Evolutionary conservation across 2,797 vertebrate genomes (phyloP).

Genomic region (Ara ararauna): DNA sequence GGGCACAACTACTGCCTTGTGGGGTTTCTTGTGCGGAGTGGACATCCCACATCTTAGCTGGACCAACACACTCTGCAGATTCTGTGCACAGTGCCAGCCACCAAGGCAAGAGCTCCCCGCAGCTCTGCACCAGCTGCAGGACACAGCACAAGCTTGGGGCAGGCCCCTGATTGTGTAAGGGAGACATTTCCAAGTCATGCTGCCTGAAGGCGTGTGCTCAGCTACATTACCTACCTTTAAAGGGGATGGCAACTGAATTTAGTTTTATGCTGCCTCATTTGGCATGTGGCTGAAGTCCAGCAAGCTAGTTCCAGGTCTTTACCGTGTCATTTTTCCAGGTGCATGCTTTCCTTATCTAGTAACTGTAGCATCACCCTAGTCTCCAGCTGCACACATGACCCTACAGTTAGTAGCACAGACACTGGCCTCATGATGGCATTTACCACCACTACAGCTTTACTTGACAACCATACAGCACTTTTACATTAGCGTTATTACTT

Average conservation of each 20-base stretch:
- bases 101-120: background rate
- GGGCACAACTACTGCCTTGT: background rate
- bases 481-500: background rate
- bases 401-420: background rate
- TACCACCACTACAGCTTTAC: background rate
- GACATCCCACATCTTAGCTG: background rate
- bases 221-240: background rate
- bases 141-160: fast-evolving
- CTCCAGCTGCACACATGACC: background rate
- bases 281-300: background rate
- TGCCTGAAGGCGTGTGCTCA: background rate
- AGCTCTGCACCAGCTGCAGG: fast-evolving
- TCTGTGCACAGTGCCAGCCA: background rate
- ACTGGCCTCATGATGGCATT: background rate
- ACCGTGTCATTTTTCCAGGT: background rate
- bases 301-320: background rate
- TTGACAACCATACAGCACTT: background rate
- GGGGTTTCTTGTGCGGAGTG: background rate
- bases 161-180: fast-evolving
- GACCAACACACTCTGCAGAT: fast-evolving
- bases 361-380: background rate
- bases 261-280: background rate
- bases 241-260: background rate
- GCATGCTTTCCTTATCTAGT: background rate
- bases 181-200: fast-evolving